These are phyloP conservation scores for Mustela nigripes DNA, from an alignment of 2,113 vertebrate genomes.

Conservation along the genomic window DNA sequence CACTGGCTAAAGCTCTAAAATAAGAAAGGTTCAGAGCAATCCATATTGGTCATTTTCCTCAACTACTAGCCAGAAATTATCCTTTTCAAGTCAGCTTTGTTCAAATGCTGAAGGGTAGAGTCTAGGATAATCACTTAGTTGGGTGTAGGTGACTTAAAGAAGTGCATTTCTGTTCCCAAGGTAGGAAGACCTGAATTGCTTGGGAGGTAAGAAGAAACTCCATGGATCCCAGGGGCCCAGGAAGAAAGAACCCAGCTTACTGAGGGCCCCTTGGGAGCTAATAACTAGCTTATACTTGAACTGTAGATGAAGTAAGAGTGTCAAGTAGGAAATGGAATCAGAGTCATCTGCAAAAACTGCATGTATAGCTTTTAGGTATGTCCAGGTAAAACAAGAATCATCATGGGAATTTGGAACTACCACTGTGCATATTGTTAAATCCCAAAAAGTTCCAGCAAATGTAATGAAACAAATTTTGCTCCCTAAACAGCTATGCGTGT, in stretches of 20 bases:
- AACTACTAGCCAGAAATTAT: background rate
- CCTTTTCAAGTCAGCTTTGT: constrained; percentile 23
- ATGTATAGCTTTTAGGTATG: background rate
- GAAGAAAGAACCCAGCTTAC: background rate
- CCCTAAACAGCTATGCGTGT: constrained; percentile 6
- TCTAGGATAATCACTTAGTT: background rate
- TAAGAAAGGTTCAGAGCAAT: background rate
- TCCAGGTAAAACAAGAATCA: background rate
- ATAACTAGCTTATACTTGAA: constrained; percentile 1
- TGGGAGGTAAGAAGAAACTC: background rate
- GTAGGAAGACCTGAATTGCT: background rate
- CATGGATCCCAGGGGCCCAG: background rate
- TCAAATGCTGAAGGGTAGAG: background rate
- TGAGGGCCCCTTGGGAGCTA: background rate
- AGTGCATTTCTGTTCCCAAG: background rate
- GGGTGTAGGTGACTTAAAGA: background rate
- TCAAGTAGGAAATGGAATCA: background rate
- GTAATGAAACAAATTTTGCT: constrained; percentile 8
- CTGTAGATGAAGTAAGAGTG: background rate
- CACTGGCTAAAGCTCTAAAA: background rate
- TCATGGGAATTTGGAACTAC: background rate
- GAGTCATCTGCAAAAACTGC: background rate
- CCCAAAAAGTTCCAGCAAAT: constrained; percentile 35
- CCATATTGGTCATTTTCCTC: background rate
- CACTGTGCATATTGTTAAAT: constrained; percentile 39